Percentiles rank a stretch among this genome's conserved stretches.
Evolutionary conservation across 2,888 invertebrate genomes (phyloP).

Genomic region (Cetonia aurata): DNA sequence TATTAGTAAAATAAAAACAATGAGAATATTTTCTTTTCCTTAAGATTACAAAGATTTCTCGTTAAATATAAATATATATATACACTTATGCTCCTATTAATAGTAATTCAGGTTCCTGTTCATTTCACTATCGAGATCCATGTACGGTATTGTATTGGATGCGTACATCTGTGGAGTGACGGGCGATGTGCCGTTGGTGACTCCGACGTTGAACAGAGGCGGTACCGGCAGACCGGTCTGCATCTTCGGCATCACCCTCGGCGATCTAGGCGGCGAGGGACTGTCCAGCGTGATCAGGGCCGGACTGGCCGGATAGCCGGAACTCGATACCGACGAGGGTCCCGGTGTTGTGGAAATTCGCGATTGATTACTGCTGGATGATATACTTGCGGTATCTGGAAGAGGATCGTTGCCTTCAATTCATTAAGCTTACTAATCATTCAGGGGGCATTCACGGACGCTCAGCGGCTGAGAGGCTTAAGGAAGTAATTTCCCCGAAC

Average conservation of each 20-base stretch:
- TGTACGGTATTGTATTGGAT: conserved; percentile 58
- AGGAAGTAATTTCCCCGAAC: too few species aligned
- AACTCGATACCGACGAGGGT: conserved; percentile 70
- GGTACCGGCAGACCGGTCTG: conserved; percentile 28
- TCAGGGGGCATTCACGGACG: too few species aligned
- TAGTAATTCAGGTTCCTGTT: conserved; percentile 50
- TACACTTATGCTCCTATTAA: conserved; percentile 40
- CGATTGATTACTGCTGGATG: conserved; percentile 66
- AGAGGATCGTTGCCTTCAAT: conserved; percentile 40
- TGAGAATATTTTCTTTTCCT: conserved; percentile 40
- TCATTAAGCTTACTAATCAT: too few species aligned
- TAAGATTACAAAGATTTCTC: conserved; percentile 41
- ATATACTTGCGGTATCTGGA: conserved; percentile 64
- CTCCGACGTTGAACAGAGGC: conserved; percentile 34
- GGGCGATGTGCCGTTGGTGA: conserved; percentile 41
- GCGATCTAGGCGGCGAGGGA: conserved; percentile 72
- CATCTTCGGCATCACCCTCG: conserved; percentile 46
- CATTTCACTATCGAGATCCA: conserved; percentile 62
- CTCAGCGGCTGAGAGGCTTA: too few species aligned
- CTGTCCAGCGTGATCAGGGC: conserved; percentile 74
- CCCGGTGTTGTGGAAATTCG: conserved; percentile 63
- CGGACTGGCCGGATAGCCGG: conserved; percentile 73
- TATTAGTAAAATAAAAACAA: conserved; percentile 42
- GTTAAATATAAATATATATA: conserved; percentile 36
- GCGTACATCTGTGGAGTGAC: conserved; percentile 47